Conservation (phyloP, 2,888 invertebrate species). For the Mythimna vitellina region DNA sequence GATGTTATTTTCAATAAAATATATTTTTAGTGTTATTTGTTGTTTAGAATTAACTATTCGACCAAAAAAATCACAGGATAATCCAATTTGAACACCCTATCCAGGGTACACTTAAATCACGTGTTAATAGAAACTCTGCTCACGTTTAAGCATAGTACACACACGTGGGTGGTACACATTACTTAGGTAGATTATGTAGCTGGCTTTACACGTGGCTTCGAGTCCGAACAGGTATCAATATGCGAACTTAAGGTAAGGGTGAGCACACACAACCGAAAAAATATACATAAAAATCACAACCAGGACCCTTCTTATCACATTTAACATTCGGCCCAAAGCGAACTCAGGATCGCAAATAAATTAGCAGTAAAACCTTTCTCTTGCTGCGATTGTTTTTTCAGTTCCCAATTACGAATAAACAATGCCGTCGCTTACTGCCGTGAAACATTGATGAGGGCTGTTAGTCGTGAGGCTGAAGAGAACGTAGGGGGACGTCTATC, state of each 20-base stretch:
- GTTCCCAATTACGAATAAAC: conserved; percentile 85
- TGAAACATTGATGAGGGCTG: conserved; percentile 86
- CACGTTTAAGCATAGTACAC: neutral
- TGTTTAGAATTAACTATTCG: too few species aligned
- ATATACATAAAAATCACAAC: conserved; percentile 54
- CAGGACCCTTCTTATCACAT: conserved; percentile 69
- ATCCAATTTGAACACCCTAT: too few species aligned
- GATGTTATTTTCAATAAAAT: too few species aligned
- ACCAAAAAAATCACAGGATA: too few species aligned
- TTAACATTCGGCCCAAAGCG: conserved; percentile 73
- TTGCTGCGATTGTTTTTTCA: conserved; percentile 83
- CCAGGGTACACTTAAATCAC: neutral
- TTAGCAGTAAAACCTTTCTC: conserved; percentile 81
- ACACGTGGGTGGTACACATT: neutral
- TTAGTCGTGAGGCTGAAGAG: conserved; percentile 68
- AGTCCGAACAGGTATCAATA: conserved; percentile 23
- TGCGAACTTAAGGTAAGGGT: conserved; percentile 41
- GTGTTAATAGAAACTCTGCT: neutral
- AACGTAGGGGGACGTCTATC: conserved; percentile 58
- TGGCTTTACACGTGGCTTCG: conserved; percentile 10
- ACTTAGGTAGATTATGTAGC: conserved; percentile 13
- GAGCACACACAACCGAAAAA: conserved; percentile 48
- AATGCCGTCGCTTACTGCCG: conserved; percentile 79
- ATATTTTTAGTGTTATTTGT: too few species aligned
- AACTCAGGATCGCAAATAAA: conserved; percentile 74